phyloP scores from a whole-genome alignment of 2,888 invertebrate species.

The Drosophila lacicola region DNA sequence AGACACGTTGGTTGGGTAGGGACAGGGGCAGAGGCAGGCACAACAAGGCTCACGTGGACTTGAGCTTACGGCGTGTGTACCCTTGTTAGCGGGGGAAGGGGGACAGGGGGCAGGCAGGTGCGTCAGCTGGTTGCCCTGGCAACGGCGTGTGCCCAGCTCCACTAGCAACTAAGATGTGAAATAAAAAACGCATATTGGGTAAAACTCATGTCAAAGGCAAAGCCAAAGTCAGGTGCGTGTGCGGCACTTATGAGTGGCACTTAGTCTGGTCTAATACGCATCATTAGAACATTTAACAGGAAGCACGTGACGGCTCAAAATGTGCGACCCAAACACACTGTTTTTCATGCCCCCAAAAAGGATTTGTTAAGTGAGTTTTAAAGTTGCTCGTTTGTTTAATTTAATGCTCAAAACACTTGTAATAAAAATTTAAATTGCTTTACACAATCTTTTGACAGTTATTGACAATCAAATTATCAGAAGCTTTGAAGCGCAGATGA shows the following conservation, averaged over 20 bases:
- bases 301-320: slow-evolving; percentile 69
- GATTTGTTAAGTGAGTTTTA: slow-evolving; percentile 34
- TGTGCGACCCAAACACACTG: slow-evolving; percentile 6
- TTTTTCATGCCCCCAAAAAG: slow-evolving; percentile 14
- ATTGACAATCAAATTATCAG: no score
- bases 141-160: slow-evolving; percentile 29
- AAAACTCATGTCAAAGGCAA: slow-evolving; percentile 59
- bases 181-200: slow-evolving; percentile 75
- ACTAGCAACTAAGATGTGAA: slow-evolving; percentile 43
- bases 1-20: not conserved
- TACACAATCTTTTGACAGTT: no score
- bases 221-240: slow-evolving; percentile 65
- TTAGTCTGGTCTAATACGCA: slow-evolving; percentile 78
- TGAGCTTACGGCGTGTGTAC: slow-evolving; percentile 16
- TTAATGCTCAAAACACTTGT: not conserved
- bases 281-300: slow-evolving; percentile 81
- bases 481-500: not conserved
- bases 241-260: slow-evolving; percentile 78
- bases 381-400: slow-evolving; percentile 13
- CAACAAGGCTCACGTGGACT: slow-evolving; percentile 24
- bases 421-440: no score
- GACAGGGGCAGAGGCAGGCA: not conserved
- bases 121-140: slow-evolving; percentile 29
- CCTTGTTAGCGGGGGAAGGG: no score
- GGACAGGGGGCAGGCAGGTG: not conserved